A percentile compares a stretch with the other conserved stretches of the same genome.
Evolutionary conservation across 1,140 invertebrate species (phyloP).

Genomic region (Drosophila nebulosa): DNA sequence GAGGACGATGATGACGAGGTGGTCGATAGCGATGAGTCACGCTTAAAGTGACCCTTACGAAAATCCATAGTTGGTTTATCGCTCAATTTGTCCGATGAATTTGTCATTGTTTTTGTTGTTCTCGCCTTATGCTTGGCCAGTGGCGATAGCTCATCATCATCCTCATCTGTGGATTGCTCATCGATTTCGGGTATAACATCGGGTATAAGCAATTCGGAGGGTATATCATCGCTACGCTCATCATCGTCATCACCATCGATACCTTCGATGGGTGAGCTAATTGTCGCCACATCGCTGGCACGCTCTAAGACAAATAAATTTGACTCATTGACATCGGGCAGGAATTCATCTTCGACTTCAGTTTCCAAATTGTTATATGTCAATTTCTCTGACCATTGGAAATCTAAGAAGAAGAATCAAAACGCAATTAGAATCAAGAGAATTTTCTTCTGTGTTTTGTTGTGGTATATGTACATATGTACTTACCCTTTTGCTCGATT

Average conservation of each 20-base stretch:
- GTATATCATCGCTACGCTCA: conserved; percentile 75
- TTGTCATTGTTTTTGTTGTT: too few relatives aligned
- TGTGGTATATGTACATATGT: too few relatives aligned
- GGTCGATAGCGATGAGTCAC: conserved; percentile 72
- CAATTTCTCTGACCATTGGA: conserved; percentile 61
- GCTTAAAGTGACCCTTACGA: conserved; percentile 72
- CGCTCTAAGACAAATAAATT: conserved; percentile 72
- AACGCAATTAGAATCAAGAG: not conserved
- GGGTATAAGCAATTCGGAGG: conserved; percentile 73
- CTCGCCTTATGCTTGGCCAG: conserved; percentile 25
- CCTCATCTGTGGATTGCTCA: conserved; percentile 76
- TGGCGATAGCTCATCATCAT: conserved; percentile 69
- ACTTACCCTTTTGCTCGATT: conserved; percentile 63
- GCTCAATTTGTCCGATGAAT: not conserved
- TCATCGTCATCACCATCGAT: conserved; percentile 56
- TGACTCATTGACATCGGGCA: conserved; percentile 76
- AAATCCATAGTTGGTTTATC: conserved; percentile 59
- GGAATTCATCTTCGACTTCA: conserved; percentile 74
- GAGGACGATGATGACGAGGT: conserved; percentile 78
- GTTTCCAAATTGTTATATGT: conserved; percentile 55
- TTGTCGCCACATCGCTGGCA: conserved; percentile 70
- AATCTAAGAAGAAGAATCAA: conserved; percentile 37
- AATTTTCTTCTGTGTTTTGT: too few relatives aligned
- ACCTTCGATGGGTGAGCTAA: conserved; percentile 64
- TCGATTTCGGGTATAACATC: conserved; percentile 78